Evolutionary conservation across 2,797 vertebrate genomes (phyloP).

Genomic region (Rhinella marina): DNA sequence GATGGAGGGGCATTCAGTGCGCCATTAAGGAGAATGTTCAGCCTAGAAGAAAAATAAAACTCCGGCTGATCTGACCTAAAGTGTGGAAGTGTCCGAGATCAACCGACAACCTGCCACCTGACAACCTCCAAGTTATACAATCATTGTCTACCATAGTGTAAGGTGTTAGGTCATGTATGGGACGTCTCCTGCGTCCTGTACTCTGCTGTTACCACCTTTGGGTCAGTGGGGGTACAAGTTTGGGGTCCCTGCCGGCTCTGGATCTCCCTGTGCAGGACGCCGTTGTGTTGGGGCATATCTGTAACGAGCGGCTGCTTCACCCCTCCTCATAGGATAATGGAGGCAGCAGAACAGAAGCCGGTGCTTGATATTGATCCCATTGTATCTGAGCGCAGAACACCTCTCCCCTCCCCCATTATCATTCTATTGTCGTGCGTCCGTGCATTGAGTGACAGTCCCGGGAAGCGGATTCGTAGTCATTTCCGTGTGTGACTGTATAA

Average conservation of each 20-base stretch:
- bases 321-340: not conserved
- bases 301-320: too few species aligned
- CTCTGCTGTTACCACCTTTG: too few species aligned
- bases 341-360: not conserved
- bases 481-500: not conserved
- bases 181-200: too few species aligned
- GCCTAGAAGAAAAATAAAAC: not conserved
- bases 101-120: not conserved
- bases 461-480: not conserved
- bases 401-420: not conserved
- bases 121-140: too few species aligned
- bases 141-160: too few species aligned
- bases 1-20: not conserved
- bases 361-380: not conserved
- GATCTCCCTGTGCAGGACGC: not conserved
- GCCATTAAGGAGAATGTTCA: not conserved
- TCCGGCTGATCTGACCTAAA: not conserved
- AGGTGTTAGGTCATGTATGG: too few species aligned
- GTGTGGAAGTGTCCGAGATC: not conserved
- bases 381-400: not conserved
- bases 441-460: not conserved
- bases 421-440: not conserved
- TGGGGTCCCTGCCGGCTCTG: too few species aligned
- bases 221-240: too few species aligned
- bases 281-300: not conserved